Base-by-base conservation (phyloP, 2,888 invertebrate species). In the Drosophila neotestacea region DNA sequence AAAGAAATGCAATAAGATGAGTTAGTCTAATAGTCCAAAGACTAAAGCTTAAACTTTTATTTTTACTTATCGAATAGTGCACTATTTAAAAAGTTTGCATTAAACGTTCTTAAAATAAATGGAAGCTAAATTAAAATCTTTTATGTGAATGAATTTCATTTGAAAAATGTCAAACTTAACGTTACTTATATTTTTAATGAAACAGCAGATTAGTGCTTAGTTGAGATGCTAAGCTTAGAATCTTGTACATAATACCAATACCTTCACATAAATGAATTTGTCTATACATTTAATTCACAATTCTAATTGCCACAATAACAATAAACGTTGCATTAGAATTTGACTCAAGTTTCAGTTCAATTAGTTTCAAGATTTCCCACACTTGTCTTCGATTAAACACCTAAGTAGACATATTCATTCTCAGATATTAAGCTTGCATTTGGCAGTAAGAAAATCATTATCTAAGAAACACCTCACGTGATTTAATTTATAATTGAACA, bases 401-500 rank as follows among this genome's bases (percentile, higher is more conserved):
- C 44, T 39, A n/a, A 13, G 16, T 16, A 41, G 41, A 41, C 41
- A 44, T 44, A 6, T 28, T 16, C 30, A 6, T 16, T 22, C 16
- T 7, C 16, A 22, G 11, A 32, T 34, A 11, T 22, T 32, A 6
- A 22, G 13, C 16, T 11, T 11, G 48, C 13, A 16, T 22, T 32
- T 48, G 16, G 16, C 10, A 32, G 16, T 48, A 6, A 22, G 34
- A 34, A 36, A 50, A 52, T 60, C 42, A 58, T 54, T 75, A 67
- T 51, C 68, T 73, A 55, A 56, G 73, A 62, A 55, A 47, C 48
- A 77, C 50, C 51, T 47, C 54, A 44, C 59, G 62, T 55, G 67
- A 77, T 74, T 78, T 60, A 58, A 70, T 61, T 74, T 75, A 51
- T 61, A 79, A 79, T 75, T 64, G 79, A 69, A 51, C 48, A 63